Conservation (phyloP, 2,797 vertebrate genomes). For the Cryptoblepharus egeriae region DNA sequence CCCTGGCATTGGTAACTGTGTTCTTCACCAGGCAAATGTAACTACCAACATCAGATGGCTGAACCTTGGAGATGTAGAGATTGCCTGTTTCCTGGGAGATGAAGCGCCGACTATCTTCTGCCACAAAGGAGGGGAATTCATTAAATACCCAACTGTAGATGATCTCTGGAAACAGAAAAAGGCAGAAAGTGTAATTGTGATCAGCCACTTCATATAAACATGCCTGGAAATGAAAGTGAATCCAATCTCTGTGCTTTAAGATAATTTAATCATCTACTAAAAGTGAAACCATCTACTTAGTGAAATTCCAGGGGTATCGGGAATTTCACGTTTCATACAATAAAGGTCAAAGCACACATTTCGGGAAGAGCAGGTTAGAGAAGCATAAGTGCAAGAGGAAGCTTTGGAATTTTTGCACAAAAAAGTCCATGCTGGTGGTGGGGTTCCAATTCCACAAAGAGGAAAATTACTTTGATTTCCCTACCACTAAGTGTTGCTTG, state of each 20-base stretch:
- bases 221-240: background rate
- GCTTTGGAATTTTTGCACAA: too few species aligned
- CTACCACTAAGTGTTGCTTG: too few species aligned
- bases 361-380: too few species aligned
- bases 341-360: too few species aligned
- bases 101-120: conserved; percentile 96
- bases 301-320: background rate
- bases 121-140: conserved; percentile 95
- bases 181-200: background rate
- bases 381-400: too few species aligned
- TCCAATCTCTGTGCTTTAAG: background rate
- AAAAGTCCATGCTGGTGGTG: too few species aligned
- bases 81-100: conserved; percentile 97
- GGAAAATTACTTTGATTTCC: too few species aligned
- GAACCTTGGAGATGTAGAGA: conserved; percentile 97
- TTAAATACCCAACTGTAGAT: conserved; percentile 98
- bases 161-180: conserved; percentile 84
- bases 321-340: background rate
- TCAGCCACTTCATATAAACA: background rate
- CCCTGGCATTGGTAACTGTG: conserved; percentile 89
- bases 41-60: conserved; percentile 95
- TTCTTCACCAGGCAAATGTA: conserved; percentile 98
- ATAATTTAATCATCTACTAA: background rate
- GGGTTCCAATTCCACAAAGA: too few species aligned
- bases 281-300: background rate